phyloP scores from a whole-genome alignment of 30 jellyfish, hydroid and myxozoan genomes.

The Nemopilema nomurai region DNA sequence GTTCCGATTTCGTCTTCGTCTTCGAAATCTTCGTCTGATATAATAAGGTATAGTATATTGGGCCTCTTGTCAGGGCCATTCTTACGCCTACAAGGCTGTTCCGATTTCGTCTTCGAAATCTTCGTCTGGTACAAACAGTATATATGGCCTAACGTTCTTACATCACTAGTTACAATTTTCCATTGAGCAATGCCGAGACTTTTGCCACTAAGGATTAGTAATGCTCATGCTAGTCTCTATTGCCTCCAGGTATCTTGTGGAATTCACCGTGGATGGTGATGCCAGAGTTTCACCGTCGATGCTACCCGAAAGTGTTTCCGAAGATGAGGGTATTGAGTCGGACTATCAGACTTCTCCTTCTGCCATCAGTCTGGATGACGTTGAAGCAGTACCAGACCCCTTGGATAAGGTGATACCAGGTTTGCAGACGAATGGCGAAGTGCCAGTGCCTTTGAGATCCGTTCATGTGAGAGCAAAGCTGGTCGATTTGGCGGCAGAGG shows the following conservation, averaged over 20 bases:
- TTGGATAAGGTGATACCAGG: conserved; percentile 76
- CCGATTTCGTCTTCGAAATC: too few species aligned
- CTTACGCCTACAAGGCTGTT: too few species aligned
- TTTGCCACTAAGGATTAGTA: too few species aligned
- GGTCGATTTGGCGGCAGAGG: conserved; percentile 85
- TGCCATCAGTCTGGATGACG: conserved; percentile 61
- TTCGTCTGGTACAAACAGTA: too few species aligned
- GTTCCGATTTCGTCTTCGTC: too few species aligned
- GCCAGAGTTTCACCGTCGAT: background rate
- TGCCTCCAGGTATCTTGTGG: conserved; percentile 76
- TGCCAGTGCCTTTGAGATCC: conserved; percentile 66
- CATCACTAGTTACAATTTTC: too few species aligned
- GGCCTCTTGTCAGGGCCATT: too few species aligned
- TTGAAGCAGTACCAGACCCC: conserved; percentile 69
- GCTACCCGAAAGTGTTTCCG: conserved; percentile 37
- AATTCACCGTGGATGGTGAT: conserved; percentile 43
- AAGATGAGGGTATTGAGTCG: conserved; percentile 87
- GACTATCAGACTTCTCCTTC: conserved; percentile 34
- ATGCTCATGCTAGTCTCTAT: too few species aligned
- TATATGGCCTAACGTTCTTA: too few species aligned
- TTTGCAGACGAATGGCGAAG: conserved; percentile 63
- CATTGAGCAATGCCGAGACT: too few species aligned
- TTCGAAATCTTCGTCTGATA: too few species aligned
- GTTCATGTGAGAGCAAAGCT: conserved; percentile 88
- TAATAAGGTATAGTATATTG: too few species aligned